Evolutionary conservation across 2,888 invertebrate genomes (phyloP).

Genomic region (Timema cristinae): DNA sequence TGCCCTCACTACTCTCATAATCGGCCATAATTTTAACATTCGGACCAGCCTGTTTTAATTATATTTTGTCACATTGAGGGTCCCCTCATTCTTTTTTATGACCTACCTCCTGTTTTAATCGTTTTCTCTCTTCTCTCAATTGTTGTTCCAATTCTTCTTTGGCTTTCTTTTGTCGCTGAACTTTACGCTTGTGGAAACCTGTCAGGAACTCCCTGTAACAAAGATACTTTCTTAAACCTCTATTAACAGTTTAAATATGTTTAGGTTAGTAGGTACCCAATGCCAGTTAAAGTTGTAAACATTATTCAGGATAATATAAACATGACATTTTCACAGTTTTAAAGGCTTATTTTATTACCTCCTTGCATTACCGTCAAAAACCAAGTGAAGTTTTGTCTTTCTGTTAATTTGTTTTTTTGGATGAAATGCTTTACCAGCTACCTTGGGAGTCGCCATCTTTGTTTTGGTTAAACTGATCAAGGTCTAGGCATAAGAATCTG

Average conservation of each 20-base stretch:
- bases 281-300: slow-evolving; percentile 12
- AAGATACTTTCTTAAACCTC: slow-evolving; percentile 1
- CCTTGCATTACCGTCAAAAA: slow-evolving; percentile 58
- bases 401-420: slow-evolving; percentile 46
- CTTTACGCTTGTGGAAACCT: slow-evolving; percentile 76
- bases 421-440: slow-evolving; percentile 21
- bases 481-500: too few relatives aligned
- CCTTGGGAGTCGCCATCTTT: too few relatives aligned
- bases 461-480: not conserved
- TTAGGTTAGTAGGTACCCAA: too few relatives aligned
- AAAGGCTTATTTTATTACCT: slow-evolving; percentile 45
- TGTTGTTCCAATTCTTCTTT: slow-evolving; percentile 65
- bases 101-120: slow-evolving; percentile 67
- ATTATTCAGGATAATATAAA: not conserved
- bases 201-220: slow-evolving; percentile 68
- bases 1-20: too few relatives aligned
- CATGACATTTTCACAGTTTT: not conserved
- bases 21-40: too few relatives aligned
- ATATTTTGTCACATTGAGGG: too few relatives aligned
- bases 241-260: too few relatives aligned
- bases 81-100: too few relatives aligned
- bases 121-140: slow-evolving; percentile 70
- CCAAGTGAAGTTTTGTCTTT: slow-evolving; percentile 50
- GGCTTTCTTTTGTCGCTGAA: slow-evolving; percentile 70
- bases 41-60: too few relatives aligned